Base-by-base conservation (phyloP, 2,113 vertebrate genomes). In the Chroicocephalus ridibundus region DNA sequence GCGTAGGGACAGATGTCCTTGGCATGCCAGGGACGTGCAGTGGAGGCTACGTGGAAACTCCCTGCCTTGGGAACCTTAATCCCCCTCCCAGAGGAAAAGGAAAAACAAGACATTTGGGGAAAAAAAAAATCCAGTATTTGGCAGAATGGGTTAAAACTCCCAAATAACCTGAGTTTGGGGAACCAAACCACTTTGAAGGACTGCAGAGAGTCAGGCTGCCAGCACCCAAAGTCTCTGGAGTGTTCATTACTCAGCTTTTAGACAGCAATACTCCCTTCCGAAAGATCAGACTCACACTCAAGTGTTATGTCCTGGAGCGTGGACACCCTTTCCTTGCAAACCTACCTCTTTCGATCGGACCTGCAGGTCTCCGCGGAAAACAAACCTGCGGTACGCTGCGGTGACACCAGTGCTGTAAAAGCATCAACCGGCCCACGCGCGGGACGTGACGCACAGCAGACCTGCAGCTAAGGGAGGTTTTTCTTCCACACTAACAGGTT, bases 351-450 rank as follows among this genome's bases (percentile, higher is more conserved):
- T 36, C 0, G 0, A 25, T 0, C 24, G 51, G 36, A 52, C 9
- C 13, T 79, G 36, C 46, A 75, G 46, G 15, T 85, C 60, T 16
- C 15, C 5, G 3, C 25, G 22, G 27, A 9, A 55, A 64, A 26
- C 36, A 36, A 9, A 13, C 26, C 57, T 27, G 11, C 62, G 21
- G 20, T 55, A 29, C 61, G 13, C 77, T 2, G 4, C 0, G 1
- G 34, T 34, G 52, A 32, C 72, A 69, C 38, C 84, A 60, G 42
- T 1, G 32, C 86, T 69, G 44, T 46, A 52, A 25, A 70, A 79
- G 46, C 13, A 46, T 13, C 58, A 15, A 38, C 68, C 29, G 38
- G 31, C 34, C 36, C 51, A n/a, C 0, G 0, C 1, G 0, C 60
- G 44, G 82, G 74, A 74, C 0, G 1, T 52, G 86, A 92, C 0